These are phyloP conservation scores for Oscarella lobularis DNA, from an alignment of 37 sponge, comb jelly and placozoan species.

Conservation along the genomic window DNA sequence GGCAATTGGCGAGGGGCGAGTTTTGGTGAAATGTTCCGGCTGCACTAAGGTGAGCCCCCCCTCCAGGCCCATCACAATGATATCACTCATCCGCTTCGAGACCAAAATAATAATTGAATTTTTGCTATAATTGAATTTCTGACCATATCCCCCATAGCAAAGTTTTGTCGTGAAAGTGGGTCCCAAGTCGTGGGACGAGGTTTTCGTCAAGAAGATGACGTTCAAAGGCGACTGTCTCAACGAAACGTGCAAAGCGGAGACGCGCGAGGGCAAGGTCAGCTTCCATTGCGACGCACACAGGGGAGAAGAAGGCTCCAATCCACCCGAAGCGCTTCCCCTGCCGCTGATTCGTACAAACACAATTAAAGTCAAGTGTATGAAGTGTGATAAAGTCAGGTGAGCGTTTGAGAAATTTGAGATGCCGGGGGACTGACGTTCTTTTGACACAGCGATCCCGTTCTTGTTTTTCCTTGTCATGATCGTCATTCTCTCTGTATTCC, in stretches of 20 bases:
- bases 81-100: too few relatives aligned
- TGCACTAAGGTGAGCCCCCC: neutral
- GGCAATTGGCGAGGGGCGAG: neutral
- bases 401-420: neutral
- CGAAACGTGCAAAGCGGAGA: neutral
- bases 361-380: neutral
- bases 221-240: neutral
- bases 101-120: too few relatives aligned
- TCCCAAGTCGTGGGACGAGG: slow-evolving; percentile 3
- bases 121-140: too few relatives aligned
- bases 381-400: neutral
- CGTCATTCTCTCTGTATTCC: neutral
- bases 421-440: neutral
- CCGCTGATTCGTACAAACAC: neutral
- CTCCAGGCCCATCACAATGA: too few relatives aligned
- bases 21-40: neutral
- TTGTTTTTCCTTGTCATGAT: neutral
- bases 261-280: neutral
- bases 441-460: neutral
- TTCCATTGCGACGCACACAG: neutral
- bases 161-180: neutral
- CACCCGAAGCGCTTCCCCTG: neutral
- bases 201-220: neutral
- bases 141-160: neutral
- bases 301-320: neutral